These are phyloP conservation scores for Pempheris klunzingeri DNA, from an alignment of 2,797 vertebrate species.

Conservation along the genomic window DNA sequence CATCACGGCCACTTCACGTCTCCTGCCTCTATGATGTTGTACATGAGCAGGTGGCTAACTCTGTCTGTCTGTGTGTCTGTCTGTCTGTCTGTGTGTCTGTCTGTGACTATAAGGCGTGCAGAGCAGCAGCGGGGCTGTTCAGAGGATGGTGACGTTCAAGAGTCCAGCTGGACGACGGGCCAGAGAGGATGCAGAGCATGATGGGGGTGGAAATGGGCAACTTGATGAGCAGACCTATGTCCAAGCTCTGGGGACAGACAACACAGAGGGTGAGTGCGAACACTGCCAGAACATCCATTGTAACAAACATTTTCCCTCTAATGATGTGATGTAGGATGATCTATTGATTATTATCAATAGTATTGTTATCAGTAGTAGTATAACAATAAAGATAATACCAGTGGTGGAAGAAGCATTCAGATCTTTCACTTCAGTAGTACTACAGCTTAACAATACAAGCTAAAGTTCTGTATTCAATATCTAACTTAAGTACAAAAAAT, in stretches of 20 bases:
- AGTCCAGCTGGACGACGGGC: slow-evolving; percentile 75
- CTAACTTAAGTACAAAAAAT: too few species aligned
- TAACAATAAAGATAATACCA: too few species aligned
- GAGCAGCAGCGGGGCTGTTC: slow-evolving; percentile 77
- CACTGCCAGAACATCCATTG: background rate
- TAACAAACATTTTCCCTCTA: too few species aligned
- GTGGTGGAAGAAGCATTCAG: too few species aligned
- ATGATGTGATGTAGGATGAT: too few species aligned
- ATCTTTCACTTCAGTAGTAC: too few species aligned
- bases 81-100: background rate
- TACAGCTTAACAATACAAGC: too few species aligned
- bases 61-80: background rate
- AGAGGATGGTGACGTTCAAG: slow-evolving; percentile 84
- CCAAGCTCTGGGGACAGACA: slow-evolving; percentile 85
- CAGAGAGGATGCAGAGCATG: slow-evolving; percentile 37
- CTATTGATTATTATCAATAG: too few species aligned
- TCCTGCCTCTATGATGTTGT: background rate
- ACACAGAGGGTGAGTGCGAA: slow-evolving; percentile 79
- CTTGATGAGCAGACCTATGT: slow-evolving; percentile 90
- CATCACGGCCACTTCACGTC: background rate
- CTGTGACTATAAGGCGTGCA: slow-evolving; percentile 65
- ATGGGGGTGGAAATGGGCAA: slow-evolving; percentile 79
- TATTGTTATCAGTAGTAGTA: too few species aligned
- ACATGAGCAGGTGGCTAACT: background rate
- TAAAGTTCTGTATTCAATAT: too few species aligned